Percentiles rank a stretch among this genome's conserved stretches.
These are phyloP conservation scores for Psittacula echo DNA, from an alignment of 2,797 vertebrate species.

Conservation along the genomic window DNA sequence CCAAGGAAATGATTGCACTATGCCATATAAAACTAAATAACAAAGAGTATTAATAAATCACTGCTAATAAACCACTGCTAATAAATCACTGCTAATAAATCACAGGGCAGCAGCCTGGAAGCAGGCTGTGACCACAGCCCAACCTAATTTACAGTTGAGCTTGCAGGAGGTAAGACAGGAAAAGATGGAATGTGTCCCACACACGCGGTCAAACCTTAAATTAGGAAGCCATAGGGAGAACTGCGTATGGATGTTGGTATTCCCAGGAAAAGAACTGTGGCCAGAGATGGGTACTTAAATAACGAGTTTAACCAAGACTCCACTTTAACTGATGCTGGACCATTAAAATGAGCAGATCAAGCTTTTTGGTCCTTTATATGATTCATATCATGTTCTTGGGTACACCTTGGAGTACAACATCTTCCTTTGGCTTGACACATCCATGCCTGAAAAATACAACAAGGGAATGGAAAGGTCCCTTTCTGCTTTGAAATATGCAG, in stretches of 20 bases:
- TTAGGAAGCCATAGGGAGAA: not conserved
- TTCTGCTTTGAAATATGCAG: not conserved
- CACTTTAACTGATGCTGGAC: not conserved
- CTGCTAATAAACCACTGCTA: not conserved
- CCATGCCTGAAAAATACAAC: not conserved
- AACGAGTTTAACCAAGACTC: not conserved
- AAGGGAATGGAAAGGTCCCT: not conserved
- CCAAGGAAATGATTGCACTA: rapidly evolving
- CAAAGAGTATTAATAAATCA: not conserved
- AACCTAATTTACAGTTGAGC: not conserved
- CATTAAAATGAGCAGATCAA: not conserved
- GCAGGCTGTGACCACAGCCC: not conserved
- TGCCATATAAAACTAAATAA: not conserved
- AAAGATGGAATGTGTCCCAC: not conserved
- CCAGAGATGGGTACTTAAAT: not conserved
- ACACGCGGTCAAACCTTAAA: not conserved
- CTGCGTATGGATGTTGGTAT: not conserved
- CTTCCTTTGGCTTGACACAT: not conserved
- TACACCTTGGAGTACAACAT: not conserved
- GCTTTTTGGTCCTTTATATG: not conserved
- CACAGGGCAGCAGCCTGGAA: not conserved
- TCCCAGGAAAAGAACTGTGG: not conserved
- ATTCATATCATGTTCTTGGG: not conserved
- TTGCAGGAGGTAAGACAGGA: not conserved
- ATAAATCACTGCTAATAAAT: not conserved